Evolutionary conservation across 1,140 invertebrate species (phyloP).

Genomic region (Drosophila athabasca): DNA sequence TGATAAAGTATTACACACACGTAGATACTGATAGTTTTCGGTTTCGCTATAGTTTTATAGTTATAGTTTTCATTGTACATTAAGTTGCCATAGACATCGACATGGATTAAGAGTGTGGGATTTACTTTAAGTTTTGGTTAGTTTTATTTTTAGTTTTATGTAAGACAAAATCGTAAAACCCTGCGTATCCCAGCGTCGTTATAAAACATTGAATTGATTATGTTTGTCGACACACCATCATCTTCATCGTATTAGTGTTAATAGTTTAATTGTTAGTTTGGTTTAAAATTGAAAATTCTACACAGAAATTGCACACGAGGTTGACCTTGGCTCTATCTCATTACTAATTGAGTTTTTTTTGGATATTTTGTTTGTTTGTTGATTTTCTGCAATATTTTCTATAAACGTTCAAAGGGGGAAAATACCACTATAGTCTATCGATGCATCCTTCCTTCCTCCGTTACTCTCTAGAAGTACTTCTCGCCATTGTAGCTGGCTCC

Average conservation of each 20-base stretch:
- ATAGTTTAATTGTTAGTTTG: conserved; percentile 44
- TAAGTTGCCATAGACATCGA: conserved; percentile 56
- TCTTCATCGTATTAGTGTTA: conserved; percentile 22
- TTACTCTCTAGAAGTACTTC: conserved; percentile 65
- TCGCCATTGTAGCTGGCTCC: conserved; percentile 69
- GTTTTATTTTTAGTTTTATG: conserved; percentile 35
- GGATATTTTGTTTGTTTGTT: conserved; percentile 9
- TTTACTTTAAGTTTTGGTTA: conserved; percentile 26
- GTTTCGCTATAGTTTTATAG: conserved; percentile 29
- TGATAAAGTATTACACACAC: conserved; percentile 61
- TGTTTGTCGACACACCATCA: conserved; percentile 43
- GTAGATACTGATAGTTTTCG: conserved; percentile 66
- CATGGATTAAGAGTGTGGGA: conserved; percentile 47
- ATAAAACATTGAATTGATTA: conserved; percentile 72
- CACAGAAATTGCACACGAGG: conserved; percentile 67
- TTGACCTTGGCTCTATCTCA: conserved; percentile 45
- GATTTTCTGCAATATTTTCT: conserved; percentile 16
- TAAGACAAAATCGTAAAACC: conserved; percentile 50
- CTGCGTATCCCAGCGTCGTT: conserved; percentile 44
- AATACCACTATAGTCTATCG: conserved; percentile 25
- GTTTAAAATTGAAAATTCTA: conserved; percentile 67
- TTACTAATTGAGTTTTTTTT: conserved; percentile 23
- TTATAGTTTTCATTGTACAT: conserved; percentile 45
- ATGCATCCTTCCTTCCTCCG: not conserved
- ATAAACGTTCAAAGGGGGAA: conserved; percentile 23